A percentile compares a stretch with the other conserved stretches of the same genome.
phyloP scores from a whole-genome alignment of 2,888 invertebrate species.

The Malachius bipustulatus region DNA sequence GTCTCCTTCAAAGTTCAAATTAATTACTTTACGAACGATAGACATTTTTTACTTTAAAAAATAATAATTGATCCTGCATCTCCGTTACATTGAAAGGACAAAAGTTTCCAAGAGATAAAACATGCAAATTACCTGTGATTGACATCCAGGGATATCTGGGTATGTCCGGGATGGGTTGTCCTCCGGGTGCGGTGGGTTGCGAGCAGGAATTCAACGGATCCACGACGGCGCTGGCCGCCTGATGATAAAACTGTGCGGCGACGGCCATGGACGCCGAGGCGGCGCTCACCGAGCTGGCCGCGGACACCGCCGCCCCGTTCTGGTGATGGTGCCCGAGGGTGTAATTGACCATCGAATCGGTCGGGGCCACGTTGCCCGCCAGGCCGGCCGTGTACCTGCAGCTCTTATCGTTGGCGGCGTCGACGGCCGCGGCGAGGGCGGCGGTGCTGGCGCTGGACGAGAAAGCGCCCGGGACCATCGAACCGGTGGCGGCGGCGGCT shows the following conservation, averaged over 20 bases:
- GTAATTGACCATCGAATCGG: slow-evolving; percentile 71
- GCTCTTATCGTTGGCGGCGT: slow-evolving; percentile 63
- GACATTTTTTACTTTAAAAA: no score
- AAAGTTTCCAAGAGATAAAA: no score
- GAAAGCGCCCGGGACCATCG: slow-evolving; percentile 50
- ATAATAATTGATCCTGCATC: no score
- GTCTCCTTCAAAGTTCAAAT: no score
- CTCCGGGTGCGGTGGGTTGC: slow-evolving; percentile 53
- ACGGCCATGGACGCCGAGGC: slow-evolving; percentile 54
- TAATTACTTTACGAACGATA: no score
- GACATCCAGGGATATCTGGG: slow-evolving; percentile 95
- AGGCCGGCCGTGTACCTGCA: slow-evolving; percentile 64
- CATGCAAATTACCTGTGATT: slow-evolving; percentile 69
- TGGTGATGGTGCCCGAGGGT: slow-evolving; percentile 66
- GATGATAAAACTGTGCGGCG: slow-evolving; percentile 81
- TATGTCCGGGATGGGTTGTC: slow-evolving; percentile 82
- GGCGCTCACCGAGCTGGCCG: slow-evolving; percentile 56
- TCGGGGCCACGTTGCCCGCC: slow-evolving; percentile 48
- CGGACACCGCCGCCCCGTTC: slow-evolving; percentile 51
- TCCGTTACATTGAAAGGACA: no score
- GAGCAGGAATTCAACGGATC: slow-evolving; percentile 73
- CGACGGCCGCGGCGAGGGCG: slow-evolving; percentile 49
- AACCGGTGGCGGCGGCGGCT: slow-evolving; percentile 46
- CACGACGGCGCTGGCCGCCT: slow-evolving; percentile 65
- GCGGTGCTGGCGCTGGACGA: slow-evolving; percentile 42